Conservation (phyloP, 2,797 vertebrate genomes). For the Hypotaenidia okinawae region DNA sequence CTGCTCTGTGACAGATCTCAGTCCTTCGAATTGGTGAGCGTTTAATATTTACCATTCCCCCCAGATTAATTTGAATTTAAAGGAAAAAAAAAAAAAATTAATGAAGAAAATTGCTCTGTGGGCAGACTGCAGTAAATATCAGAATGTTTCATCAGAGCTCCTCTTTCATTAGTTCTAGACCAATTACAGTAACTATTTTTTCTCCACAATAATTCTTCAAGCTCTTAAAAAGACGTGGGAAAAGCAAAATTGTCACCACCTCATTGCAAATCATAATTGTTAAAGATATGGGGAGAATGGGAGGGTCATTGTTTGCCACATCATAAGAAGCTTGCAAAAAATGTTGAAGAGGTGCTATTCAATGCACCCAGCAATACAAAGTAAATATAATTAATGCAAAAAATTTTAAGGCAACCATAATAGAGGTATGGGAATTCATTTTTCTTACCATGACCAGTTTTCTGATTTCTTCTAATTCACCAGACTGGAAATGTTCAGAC, state of each 20-base stretch:
- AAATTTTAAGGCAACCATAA: neutral
- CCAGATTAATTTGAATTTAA: neutral
- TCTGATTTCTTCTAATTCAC: neutral
- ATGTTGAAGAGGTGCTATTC: neutral
- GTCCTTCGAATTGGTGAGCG: neutral
- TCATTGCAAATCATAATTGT: neutral
- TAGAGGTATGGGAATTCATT: neutral
- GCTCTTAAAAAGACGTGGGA: neutral
- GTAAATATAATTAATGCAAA: neutral
- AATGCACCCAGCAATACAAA: neutral
- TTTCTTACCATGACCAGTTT: neutral
- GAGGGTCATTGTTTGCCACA: neutral
- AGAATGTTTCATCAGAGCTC: neutral
- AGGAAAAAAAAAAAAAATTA: neutral
- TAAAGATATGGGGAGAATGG: neutral
- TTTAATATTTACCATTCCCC: neutral
- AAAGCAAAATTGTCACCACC: neutral
- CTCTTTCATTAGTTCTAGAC: constrained; percentile 26
- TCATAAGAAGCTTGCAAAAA: neutral
- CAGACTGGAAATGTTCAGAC: neutral
- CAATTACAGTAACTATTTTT: constrained; percentile 18
- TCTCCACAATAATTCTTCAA: neutral
- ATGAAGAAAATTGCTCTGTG: neutral
- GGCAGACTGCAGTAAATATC: constrained; percentile 3
- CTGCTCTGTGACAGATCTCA: constrained; percentile 26